phyloP scores from a whole-genome alignment of 2,113 vertebrate genomes.

The Hystrix cristata region DNA sequence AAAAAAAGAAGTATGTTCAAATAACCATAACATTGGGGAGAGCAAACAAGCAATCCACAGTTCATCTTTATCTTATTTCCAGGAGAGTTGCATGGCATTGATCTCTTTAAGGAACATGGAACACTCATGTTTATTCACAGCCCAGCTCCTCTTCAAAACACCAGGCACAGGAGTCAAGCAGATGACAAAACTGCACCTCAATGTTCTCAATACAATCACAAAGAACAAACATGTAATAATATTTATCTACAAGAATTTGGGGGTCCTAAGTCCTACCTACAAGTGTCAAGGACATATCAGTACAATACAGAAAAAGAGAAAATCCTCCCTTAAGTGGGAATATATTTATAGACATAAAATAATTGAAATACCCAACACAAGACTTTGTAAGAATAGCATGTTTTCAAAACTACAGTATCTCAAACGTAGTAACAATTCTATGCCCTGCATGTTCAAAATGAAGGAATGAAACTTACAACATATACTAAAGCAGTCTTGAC shows the following conservation, averaged over 20 bases:
- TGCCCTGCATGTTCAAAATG: neutral
- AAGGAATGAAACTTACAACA: neutral
- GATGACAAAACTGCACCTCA: neutral
- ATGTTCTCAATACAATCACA: neutral
- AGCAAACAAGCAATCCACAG: too few relatives aligned
- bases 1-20: too few relatives aligned
- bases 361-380: neutral
- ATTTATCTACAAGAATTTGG: neutral
- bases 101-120: too few relatives aligned
- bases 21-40: too few relatives aligned
- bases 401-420: conserved; percentile 4
- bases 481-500: neutral
- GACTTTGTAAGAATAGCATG: neutral
- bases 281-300: neutral
- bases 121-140: too few relatives aligned
- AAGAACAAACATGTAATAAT: neutral
- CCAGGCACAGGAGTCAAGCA: neutral
- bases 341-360: too few relatives aligned
- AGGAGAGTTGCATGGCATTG: too few relatives aligned
- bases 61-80: too few relatives aligned
- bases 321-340: too few relatives aligned
- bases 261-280: neutral
- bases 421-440: neutral
- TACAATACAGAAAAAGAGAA: neutral
- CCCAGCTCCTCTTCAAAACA: neutral